Evolutionary conservation across 1,140 invertebrate genomes (phyloP), one percentile per base, ranked within the genome.

Genomic region (Parapsyche elsis): DNA sequence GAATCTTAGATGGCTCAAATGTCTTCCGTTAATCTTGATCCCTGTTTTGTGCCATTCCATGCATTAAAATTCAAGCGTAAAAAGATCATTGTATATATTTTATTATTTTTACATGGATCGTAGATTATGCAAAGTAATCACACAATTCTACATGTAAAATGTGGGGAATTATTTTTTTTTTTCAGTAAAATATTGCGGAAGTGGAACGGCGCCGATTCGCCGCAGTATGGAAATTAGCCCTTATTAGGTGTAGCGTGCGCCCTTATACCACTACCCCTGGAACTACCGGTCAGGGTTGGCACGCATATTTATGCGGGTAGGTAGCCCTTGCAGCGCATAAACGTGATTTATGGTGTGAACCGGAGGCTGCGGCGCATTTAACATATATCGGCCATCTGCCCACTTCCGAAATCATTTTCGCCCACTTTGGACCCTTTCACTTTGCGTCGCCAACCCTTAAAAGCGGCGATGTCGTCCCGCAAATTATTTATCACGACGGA

Each of bases 341-440:
- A 75, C 45, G 23, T 75, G 73, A 75, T 75, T 75, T 75, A 75
- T 21, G 49, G 19, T 49, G 44, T 23, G 73, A 75, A 75, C 45
- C 45, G 49, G 24, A 46, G 38, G 16, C 45, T 75, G 23, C 23
- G 73, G 49, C 44, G 19, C 73, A 49, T 75, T 75, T 49, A 53
- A 71, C 14, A 71, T 44, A 71, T n/a, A 71, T 71, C 70, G 23
- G 12, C 21, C 30, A 7, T 71, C 26, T 71, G 49, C 45, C 19
- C 44, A 19, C 24, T 75, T 49, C 16, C 21, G 19, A 57, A 53
- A 71, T 45, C 26, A 26, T 44, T 44, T 44, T 44, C 70, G 30
- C 70, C 7, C 61, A 59, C 12, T 21, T 24, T 24, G 19, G 53
- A 1, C 53, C 19, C 10, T 57, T 57, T 53, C 49, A 16, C 49